Conservation (phyloP, 2,888 invertebrate species). For the Nematopogon swammerdamellus region DNA sequence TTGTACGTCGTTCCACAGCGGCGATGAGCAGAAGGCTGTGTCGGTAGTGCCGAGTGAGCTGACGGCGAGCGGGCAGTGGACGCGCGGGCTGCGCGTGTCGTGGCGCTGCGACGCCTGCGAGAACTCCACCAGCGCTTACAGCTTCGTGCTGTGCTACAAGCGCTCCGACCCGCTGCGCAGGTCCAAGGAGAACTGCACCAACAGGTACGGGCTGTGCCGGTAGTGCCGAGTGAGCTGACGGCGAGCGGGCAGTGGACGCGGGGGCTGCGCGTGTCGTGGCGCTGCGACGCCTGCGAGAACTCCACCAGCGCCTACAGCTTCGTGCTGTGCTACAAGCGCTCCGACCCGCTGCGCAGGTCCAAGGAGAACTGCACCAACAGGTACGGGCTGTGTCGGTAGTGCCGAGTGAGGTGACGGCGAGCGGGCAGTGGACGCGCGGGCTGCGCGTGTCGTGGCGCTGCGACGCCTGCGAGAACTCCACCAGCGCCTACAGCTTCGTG, state of each 20-base stretch:
- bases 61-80: constrained; percentile 20
- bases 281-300: constrained; percentile 19
- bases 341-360: constrained; percentile 1
- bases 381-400: no score
- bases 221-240: no score
- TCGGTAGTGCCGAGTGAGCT: no score
- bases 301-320: constrained; percentile 7
- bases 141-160: constrained; percentile 9
- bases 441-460: constrained; percentile 32
- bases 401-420: constrained; percentile 26
- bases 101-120: constrained; percentile 28
- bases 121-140: constrained; percentile 6
- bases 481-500: constrained; percentile 7
- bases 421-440: constrained; percentile 19
- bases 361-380: constrained; percentile 7
- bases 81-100: constrained; percentile 24
- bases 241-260: constrained; percentile 21
- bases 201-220: constrained; percentile 3
- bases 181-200: constrained; percentile 7
- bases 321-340: constrained; percentile 7
- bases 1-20: no score
- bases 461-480: constrained; percentile 15
- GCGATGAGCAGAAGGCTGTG: no score
- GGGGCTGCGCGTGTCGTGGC: constrained; percentile 30
- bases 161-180: constrained; percentile 1